Conservation (phyloP, 2,888 invertebrate species). For the Metellina segmentata region DNA sequence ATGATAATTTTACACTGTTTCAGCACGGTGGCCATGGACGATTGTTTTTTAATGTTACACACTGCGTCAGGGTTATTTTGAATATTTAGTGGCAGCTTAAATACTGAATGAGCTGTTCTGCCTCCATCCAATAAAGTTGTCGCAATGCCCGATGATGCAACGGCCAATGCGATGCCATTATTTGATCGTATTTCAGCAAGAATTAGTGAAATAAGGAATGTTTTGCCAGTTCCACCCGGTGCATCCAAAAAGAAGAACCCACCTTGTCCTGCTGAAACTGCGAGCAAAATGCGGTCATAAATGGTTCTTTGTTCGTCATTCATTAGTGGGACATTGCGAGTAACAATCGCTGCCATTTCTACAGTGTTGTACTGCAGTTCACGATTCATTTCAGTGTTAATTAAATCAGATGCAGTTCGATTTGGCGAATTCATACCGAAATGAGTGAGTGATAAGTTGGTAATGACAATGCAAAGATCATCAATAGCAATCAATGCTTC, state of each 20-base stretch:
- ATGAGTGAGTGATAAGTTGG: constrained; percentile 31
- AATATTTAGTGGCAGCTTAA: constrained; percentile 80
- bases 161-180: constrained; percentile 80
- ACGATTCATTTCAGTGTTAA: too few relatives aligned
- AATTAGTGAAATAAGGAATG: constrained; percentile 80
- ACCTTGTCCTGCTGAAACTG: too few relatives aligned
- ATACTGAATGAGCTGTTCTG: constrained; percentile 80
- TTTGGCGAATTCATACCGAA: too few relatives aligned
- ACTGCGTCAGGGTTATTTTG: constrained; percentile 62
- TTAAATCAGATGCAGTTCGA: too few relatives aligned
- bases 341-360: constrained; percentile 64
- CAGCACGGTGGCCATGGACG: constrained; percentile 34
- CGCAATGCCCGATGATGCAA: constrained; percentile 78
- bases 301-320: constrained; percentile 51
- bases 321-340: constrained; percentile 58
- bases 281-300: too few relatives aligned
- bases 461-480: constrained; percentile 49
- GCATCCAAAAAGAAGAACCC: constrained; percentile 81
- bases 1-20: constrained; percentile 37
- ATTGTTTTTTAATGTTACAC: constrained; percentile 46
- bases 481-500: constrained; percentile 62
- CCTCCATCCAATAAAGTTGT: constrained; percentile 81
- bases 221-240: constrained; percentile 81
- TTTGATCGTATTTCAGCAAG: constrained; percentile 80
- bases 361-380: constrained; percentile 45